Conservation (phyloP, 1,140 invertebrate species). For the Micrasema minimum region DNA sequence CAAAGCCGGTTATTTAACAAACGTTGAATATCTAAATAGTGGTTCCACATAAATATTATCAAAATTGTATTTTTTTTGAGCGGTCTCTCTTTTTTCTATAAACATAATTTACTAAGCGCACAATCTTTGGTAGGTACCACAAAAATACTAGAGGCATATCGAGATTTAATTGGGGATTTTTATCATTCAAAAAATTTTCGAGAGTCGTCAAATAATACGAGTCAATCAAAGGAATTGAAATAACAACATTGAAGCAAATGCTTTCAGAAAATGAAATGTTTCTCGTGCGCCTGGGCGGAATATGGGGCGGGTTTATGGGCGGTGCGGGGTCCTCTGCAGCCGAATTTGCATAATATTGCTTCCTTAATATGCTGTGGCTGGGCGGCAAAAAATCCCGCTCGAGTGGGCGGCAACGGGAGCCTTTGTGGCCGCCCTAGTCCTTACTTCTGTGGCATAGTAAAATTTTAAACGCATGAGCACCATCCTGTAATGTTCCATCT, state of each 20-base stretch:
- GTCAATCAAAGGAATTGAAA: too few relatives aligned
- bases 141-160: too few relatives aligned
- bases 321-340: slow-evolving; percentile 52
- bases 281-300: slow-evolving; percentile 28
- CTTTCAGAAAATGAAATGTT: slow-evolving; percentile 1
- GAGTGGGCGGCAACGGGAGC: slow-evolving; percentile 27
- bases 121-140: too few relatives aligned
- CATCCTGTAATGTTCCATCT: background rate
- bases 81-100: too few relatives aligned
- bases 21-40: too few relatives aligned
- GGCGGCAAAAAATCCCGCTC: slow-evolving; percentile 56
- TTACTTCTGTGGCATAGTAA: slow-evolving; percentile 6
- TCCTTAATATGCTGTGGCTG: slow-evolving; percentile 60
- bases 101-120: too few relatives aligned
- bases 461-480: slow-evolving; percentile 15
- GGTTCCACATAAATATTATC: too few relatives aligned
- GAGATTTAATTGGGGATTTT: background rate
- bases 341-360: slow-evolving; percentile 65
- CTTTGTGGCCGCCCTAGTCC: slow-evolving; percentile 13
- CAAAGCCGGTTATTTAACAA: too few relatives aligned
- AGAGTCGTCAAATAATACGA: background rate
- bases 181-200: background rate
- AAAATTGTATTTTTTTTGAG: too few relatives aligned
- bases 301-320: slow-evolving; percentile 46
- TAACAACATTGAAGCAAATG: background rate